Conservation (phyloP, 2,113 vertebrate genomes). For the Cranoglanis bouderius region DNA sequence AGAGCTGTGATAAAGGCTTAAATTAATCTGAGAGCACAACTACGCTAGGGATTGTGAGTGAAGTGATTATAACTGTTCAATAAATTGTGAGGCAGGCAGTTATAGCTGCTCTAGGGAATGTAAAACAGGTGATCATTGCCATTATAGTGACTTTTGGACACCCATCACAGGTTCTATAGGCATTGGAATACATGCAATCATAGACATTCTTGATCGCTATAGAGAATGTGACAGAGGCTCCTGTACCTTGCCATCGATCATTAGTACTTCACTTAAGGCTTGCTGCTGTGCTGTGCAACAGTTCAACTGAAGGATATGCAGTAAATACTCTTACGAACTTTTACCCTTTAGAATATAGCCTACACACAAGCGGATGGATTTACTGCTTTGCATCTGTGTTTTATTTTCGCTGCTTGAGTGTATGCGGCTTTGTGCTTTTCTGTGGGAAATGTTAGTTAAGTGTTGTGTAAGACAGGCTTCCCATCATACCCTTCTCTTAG, state of each 20-base stretch:
- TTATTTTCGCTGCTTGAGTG: conserved; percentile 30
- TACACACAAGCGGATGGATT: conserved; percentile 7
- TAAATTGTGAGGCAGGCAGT: background rate
- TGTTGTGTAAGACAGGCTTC: conserved; percentile 2
- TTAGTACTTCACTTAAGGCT: background rate
- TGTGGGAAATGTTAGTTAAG: conserved; percentile 19
- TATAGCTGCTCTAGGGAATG: background rate
- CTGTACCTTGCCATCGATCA: background rate
- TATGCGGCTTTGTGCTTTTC: conserved; percentile 15
- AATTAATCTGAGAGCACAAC: background rate
- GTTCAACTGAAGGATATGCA: conserved; percentile 15
- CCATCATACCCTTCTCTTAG: background rate
- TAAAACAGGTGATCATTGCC: background rate
- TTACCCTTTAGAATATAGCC: conserved; percentile 5
- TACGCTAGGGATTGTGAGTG: background rate
- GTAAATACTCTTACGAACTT: conserved; percentile 16
- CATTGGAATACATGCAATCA: background rate
- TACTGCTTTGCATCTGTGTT: conserved; percentile 38
- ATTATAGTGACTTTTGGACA: conserved; percentile 18
- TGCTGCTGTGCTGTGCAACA: conserved; percentile 20
- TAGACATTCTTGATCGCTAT: background rate
- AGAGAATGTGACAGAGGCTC: background rate
- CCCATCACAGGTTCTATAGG: background rate
- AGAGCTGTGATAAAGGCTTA: background rate
- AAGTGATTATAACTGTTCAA: conserved; percentile 1